phyloP scores from a whole-genome alignment of 2,888 invertebrate species.

The Nemotelus nigrinus region DNA sequence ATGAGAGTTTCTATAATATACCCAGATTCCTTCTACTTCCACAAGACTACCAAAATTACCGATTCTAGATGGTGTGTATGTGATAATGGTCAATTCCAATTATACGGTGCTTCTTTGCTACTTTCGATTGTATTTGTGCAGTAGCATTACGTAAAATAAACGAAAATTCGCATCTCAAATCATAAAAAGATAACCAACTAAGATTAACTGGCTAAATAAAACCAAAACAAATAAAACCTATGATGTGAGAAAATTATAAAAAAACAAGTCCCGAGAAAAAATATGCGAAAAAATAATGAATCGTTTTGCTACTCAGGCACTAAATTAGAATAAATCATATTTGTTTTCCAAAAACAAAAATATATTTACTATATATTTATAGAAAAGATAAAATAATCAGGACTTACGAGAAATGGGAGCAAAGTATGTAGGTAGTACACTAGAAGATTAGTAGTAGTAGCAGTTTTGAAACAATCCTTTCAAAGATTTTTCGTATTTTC shows the following conservation, averaged over 20 bases:
- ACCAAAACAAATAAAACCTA: neutral
- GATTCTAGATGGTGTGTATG: too few relatives aligned
- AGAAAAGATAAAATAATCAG: constrained; percentile 45
- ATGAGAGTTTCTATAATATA: too few relatives aligned
- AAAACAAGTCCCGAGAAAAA: too few relatives aligned
- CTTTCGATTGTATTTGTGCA: too few relatives aligned
- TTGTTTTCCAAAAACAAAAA: neutral
- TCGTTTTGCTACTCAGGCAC: constrained; percentile 4
- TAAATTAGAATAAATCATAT: constrained; percentile 39
- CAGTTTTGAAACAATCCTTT: constrained; percentile 45
- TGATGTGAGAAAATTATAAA: neutral
- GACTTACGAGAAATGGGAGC: constrained; percentile 53
- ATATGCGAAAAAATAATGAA: neutral
- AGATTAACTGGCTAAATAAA: neutral
- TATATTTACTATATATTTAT: constrained; percentile 22
- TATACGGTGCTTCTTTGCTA: too few relatives aligned
- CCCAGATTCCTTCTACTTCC: too few relatives aligned
- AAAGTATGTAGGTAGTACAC: constrained; percentile 43
- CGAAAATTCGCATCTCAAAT: too few relatives aligned
- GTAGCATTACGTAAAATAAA: too few relatives aligned
- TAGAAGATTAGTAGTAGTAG: constrained; percentile 48
- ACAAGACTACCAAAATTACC: too few relatives aligned
- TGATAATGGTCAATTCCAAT: too few relatives aligned
- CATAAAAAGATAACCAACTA: too few relatives aligned
- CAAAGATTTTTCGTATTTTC: neutral